Evolutionary conservation across 2,888 invertebrate genomes (phyloP), one percentile per base, ranked within the genome.

Genomic region (Morinoia aosen): DNA sequence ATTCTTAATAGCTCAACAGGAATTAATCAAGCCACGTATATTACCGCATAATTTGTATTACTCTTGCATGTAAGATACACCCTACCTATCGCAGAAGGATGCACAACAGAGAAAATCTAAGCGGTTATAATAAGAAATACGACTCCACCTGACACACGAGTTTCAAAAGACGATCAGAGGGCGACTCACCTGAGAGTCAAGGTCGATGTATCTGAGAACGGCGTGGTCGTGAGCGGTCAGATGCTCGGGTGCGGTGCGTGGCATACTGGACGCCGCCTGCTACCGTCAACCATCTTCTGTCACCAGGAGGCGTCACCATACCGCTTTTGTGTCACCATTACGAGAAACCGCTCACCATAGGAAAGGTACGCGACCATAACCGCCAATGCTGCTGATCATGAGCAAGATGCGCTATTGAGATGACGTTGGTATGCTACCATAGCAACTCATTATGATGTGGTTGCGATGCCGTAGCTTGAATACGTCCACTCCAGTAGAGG

Each of bases 191-290:
- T 95, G 95, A 61, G 95, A 95, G 95, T 61, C 95, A 33, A 95
- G 95, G 95, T 95, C 95, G 61, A 64, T 61, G 64, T 95, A 64
- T 48, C 95, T 58, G 64, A 64, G 93, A 93, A 57, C 40, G 64
- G 58, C 64, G n/a, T 39, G 94, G 39, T 95, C 95, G 64, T 61
- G 95, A n/a, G 57, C 61, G 40, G 95, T 48, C 95, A 95, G n/a
- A 64, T 57, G 95, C 19, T 95, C 95, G 19, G 64, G 95, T 40
- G 58, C 95, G 58, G 58, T 95, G 58, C 95, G 95, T 61, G 58
- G 95, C 95, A 95, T 95, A 64, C 61, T 95, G 95, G 56, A n/a
- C 93, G 95, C 19, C n/a, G 64, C 61, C 61, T 25, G 64, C 95
- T 33, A 91, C 91, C 64, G 56, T 91, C 91, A 57, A 61, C 95